Percentiles rank a stretch among this genome's conserved stretches.
Conservation (phyloP, 2,888 invertebrate genomes). For the Erebia ligea region DNA sequence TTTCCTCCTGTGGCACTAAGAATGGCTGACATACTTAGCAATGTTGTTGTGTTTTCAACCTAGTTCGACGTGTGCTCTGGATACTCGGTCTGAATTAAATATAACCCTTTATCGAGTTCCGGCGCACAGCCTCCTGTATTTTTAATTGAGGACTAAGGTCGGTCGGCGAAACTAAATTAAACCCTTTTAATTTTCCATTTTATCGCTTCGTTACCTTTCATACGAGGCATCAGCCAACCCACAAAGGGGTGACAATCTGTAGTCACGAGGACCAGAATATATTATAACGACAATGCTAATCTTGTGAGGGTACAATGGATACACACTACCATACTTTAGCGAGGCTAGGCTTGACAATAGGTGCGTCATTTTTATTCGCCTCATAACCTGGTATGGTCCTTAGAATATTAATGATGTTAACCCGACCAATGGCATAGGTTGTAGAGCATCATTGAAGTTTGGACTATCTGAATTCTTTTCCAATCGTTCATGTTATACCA, state of each 20-base stretch:
- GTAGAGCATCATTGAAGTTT: constrained; percentile 41
- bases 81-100: constrained; percentile 40
- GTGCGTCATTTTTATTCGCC: constrained; percentile 65
- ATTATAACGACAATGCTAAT: constrained; percentile 51
- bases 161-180: constrained; percentile 43
- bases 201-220: constrained; percentile 56
- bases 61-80: constrained; percentile 29
- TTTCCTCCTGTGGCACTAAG: constrained; percentile 5
- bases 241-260: constrained; percentile 44
- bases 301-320: constrained; percentile 50
- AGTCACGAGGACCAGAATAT: constrained; percentile 42
- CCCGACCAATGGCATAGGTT: constrained; percentile 48
- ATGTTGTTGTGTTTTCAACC: constrained; percentile 32
- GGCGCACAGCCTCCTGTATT: constrained; percentile 46
- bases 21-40: constrained; percentile 18
- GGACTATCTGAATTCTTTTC: constrained; percentile 46
- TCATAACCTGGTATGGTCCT: constrained; percentile 53
- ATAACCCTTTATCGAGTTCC: constrained; percentile 42
- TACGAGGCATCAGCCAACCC: constrained; percentile 20
- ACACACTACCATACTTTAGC: constrained; percentile 61
- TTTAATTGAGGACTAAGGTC: constrained; percentile 51
- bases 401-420: constrained; percentile 69
- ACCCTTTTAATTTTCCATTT: constrained; percentile 69
- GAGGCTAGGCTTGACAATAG: constrained; percentile 65
- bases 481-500: constrained; percentile 54